Conservation (phyloP, 2,113 vertebrate genomes). For the Mystacornis crossleyi region DNA sequence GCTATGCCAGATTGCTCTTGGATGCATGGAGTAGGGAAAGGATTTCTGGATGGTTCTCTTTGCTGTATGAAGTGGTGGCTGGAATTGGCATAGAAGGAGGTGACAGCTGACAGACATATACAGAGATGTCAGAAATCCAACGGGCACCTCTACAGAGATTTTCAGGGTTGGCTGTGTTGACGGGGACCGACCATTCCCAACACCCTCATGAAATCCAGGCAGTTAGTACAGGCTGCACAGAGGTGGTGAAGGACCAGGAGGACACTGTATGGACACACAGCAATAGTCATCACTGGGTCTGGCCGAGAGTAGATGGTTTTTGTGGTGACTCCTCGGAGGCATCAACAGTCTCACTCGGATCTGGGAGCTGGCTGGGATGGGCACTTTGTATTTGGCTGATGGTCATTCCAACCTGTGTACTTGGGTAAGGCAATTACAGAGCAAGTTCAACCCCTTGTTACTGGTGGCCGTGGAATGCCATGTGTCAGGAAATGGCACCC, state of each 20-base stretch:
- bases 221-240: background rate
- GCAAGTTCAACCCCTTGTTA: background rate
- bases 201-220: background rate
- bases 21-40: background rate
- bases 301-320: background rate
- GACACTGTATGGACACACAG: background rate
- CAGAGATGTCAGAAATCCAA: background rate
- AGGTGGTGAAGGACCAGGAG: background rate
- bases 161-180: accelerated
- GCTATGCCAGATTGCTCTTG: background rate
- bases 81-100: background rate
- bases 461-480: constrained; percentile 7
- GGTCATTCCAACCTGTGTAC: background rate
- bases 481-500: constrained; percentile 40
- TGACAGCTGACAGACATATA: background rate
- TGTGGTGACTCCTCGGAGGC: background rate
- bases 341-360: background rate
- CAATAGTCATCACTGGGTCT: background rate
- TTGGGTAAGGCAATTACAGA: background rate
- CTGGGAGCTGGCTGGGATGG: background rate
- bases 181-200: accelerated
- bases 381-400: background rate
- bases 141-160: background rate
- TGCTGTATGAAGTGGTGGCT: background rate
- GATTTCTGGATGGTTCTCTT: background rate